Evolutionary conservation across 2,888 invertebrate genomes (phyloP).

Genomic region (Calephelis perditalis): DNA sequence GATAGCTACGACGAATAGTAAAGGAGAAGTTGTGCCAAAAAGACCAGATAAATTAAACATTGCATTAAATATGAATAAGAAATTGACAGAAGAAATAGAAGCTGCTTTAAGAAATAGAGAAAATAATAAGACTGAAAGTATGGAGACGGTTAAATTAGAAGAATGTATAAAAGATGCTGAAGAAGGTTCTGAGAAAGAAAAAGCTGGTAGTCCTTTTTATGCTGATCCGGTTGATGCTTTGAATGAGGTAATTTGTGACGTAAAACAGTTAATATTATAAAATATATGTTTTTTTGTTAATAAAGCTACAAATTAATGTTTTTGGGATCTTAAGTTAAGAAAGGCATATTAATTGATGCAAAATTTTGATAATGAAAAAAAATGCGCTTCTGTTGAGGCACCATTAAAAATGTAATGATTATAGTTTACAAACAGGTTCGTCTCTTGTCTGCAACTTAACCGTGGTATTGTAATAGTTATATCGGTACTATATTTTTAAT

Average conservation of each 20-base stretch:
- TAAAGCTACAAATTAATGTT: too few relatives aligned
- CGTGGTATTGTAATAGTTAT: too few relatives aligned
- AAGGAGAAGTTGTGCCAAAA: slow-evolving; percentile 66
- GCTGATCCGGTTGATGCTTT: slow-evolving; percentile 93
- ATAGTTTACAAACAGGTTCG: too few relatives aligned
- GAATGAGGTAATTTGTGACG: slow-evolving; percentile 65
- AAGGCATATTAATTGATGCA: too few relatives aligned
- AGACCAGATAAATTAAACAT: slow-evolving; percentile 72
- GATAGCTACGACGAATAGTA: slow-evolving; percentile 71
- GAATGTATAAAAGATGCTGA: slow-evolving; percentile 51
- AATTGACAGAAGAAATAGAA: slow-evolving; percentile 69
- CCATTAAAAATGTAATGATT: too few relatives aligned
- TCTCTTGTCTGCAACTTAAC: too few relatives aligned
- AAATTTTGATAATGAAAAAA: too few relatives aligned
- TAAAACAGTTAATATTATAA: not conserved
- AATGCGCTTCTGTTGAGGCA: too few relatives aligned
- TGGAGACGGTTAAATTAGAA: slow-evolving; percentile 70
- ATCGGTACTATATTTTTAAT: too few relatives aligned
- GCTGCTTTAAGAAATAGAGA: slow-evolving; percentile 61
- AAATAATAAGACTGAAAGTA: slow-evolving; percentile 61
- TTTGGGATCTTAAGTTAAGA: too few relatives aligned
- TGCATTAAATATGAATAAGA: slow-evolving; percentile 68
- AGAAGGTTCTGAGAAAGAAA: slow-evolving; percentile 68
- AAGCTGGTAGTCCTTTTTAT: slow-evolving; percentile 91
- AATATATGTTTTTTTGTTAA: too few relatives aligned